Evolutionary conservation across 2,113 vertebrate genomes (phyloP), one percentile per base, ranked within the genome.

Genomic region (Dinomys branickii): DNA sequence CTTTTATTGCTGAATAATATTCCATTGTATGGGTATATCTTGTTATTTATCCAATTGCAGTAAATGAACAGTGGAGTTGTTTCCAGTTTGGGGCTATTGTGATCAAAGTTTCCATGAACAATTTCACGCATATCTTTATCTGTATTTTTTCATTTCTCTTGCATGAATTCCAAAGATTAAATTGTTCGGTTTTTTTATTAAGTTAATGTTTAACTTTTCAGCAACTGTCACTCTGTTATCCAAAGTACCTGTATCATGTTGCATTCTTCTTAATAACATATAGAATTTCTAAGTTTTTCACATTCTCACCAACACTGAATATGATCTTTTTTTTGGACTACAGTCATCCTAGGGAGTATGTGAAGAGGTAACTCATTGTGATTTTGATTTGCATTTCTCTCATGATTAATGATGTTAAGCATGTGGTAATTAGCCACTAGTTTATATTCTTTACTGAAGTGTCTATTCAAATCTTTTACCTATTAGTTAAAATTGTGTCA

Each of bases 121-220:
- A 81, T 94, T 41, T 73, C 9, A 1, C 41, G 58, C 3, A 4
- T 71, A 41, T 20, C 35, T 91, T 54, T 63, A 26, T 81, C 30
- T 54, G 8, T 65, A 14, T 24, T 16, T 83, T 91, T 95, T 94
- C 61, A n/a, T 77, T 88, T 88, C 91, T 89, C 47, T 90, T 73
- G 30, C n/a, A 35, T 63, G 47, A 63, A 90, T 81, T 81, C 77
- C 38, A 82, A 92, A 22, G 38, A 80, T 14, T 58, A 38, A 44
- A 50, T 59, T 93, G 65, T 73, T 94, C 54, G 56, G n/a, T 38
- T 81, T 90, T 93, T 65, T 9, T 47, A 22, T 6, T 65, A 73
- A 73, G 10, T 85, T 94, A 91, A 38, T 63, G 24, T 54, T 93
- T 69, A 47, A 82, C 11, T 75, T 93, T 91, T 90, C 86, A 78